A percentile compares a stretch with the other conserved stretches of the same genome.
Evolutionary conservation across 2,888 invertebrate species (phyloP).

Genomic region (Machimus rusticus): DNA sequence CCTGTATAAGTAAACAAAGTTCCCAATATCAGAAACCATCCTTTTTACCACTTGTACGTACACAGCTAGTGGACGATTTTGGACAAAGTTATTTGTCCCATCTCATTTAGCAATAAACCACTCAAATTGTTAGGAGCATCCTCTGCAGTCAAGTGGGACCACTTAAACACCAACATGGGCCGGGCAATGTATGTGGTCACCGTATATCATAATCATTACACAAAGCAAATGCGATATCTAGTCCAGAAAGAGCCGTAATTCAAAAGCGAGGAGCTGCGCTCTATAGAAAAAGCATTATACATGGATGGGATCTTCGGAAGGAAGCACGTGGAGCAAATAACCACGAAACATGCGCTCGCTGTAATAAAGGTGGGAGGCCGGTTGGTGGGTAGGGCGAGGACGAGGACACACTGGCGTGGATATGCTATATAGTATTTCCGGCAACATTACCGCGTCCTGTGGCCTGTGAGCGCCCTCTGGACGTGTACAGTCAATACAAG

Average conservation of each 20-base stretch:
- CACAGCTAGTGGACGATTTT: neutral
- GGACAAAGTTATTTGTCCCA: slow-evolving; percentile 8
- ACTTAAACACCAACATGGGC: slow-evolving; percentile 46
- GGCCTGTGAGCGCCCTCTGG: neutral
- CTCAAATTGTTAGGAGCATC: slow-evolving; percentile 34
- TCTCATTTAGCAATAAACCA: slow-evolving; percentile 39
- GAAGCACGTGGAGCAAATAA: slow-evolving; percentile 42
- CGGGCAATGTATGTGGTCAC: slow-evolving; percentile 46
- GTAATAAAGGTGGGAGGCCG: slow-evolving; percentile 2
- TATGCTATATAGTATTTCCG: neutral
- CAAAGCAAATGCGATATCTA: slow-evolving; percentile 28
- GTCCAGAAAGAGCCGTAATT: slow-evolving; percentile 24
- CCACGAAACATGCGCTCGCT: slow-evolving; percentile 43
- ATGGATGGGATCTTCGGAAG: slow-evolving; percentile 9
- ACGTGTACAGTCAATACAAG: neutral
- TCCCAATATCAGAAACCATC: neutral
- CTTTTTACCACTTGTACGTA: neutral
- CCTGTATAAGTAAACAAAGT: neutral
- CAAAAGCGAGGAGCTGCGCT: slow-evolving; percentile 26
- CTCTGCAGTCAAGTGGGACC: slow-evolving; percentile 35
- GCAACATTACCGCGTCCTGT: neutral
- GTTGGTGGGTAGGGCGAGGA: neutral
- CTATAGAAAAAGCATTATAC: slow-evolving; percentile 31
- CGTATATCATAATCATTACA: slow-evolving; percentile 46
- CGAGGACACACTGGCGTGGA: neutral